Evolutionary conservation across 2,888 invertebrate genomes (phyloP).

Genomic region (Periphyllus acericola): DNA sequence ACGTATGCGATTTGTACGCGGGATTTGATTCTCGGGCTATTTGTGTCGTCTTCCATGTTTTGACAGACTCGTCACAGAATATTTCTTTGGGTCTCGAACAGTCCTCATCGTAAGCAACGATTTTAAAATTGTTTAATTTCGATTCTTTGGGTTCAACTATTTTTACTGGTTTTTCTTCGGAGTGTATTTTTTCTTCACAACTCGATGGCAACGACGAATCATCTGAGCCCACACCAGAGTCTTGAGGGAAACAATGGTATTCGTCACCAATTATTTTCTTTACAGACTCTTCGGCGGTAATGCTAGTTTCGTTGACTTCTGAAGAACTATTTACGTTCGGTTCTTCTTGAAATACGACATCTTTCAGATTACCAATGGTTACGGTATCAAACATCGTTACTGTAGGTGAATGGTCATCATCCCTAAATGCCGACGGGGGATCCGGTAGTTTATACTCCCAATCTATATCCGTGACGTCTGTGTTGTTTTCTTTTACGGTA

Average conservation of each 20-base stretch:
- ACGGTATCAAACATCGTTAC: constrained; percentile 65
- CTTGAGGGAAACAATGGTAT: constrained; percentile 57
- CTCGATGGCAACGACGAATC: constrained; percentile 63
- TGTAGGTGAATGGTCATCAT: constrained; percentile 64
- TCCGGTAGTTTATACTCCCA: constrained; percentile 74
- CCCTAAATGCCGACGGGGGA: constrained; percentile 69
- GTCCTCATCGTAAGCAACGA: constrained; percentile 65
- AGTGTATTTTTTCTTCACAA: constrained; percentile 54
- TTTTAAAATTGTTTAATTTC: constrained; percentile 65
- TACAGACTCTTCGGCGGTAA: background rate
- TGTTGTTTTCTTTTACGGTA: constrained; percentile 32
- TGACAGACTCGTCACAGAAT: constrained; percentile 64
- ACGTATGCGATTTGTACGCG: constrained; percentile 18
- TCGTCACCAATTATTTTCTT: constrained; percentile 47
- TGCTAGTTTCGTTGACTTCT: background rate
- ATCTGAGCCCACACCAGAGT: constrained; percentile 63
- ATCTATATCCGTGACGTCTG: constrained; percentile 64
- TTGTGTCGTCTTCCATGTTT: constrained; percentile 63
- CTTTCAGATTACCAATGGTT: constrained; percentile 65
- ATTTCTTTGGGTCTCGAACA: constrained; percentile 64
- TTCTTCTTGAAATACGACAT: constrained; percentile 57
- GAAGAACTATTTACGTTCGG: background rate
- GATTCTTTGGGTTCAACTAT: background rate
- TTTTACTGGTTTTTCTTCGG: constrained; percentile 35
- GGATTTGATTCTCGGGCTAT: constrained; percentile 65